Conservation (phyloP, 2,113 vertebrate genomes). For the Lepidothrix coronata region DNA sequence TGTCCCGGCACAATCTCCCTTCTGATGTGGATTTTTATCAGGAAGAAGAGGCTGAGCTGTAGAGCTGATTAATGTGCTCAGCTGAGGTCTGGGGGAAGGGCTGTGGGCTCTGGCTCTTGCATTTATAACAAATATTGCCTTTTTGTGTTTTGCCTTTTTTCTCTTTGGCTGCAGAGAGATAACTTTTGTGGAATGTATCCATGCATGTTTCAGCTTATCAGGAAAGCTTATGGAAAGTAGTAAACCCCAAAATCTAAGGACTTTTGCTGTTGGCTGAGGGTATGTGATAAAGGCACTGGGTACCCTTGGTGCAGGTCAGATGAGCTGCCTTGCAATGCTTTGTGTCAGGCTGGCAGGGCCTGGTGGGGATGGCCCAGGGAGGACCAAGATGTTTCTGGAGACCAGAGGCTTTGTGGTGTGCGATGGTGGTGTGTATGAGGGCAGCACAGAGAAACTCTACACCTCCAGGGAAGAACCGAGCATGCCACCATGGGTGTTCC, state of each 20-base stretch:
- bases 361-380: neutral
- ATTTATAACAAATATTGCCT: neutral
- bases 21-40: rapidly evolving
- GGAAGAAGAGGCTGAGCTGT: neutral
- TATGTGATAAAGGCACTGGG: neutral
- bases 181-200: neutral
- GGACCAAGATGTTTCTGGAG: rapidly evolving
- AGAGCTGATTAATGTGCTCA: neutral
- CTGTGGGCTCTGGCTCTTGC: neutral
- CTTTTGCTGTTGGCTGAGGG: neutral
- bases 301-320: neutral
- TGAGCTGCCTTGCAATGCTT: neutral
- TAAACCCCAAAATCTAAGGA: neutral
- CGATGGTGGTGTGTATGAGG: rapidly evolving
- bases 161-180: neutral
- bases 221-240: neutral
- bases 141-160: neutral
- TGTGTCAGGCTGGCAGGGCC: neutral
- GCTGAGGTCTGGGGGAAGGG: rapidly evolving
- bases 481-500: rapidly evolving
- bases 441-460: neutral
- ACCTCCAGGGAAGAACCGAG: neutral
- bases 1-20: neutral
- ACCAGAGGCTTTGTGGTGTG: neutral
- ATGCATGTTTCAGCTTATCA: neutral